Conservation (phyloP, 1,140 invertebrate genomes). For the Gonioctena quinquepunctata region DNA sequence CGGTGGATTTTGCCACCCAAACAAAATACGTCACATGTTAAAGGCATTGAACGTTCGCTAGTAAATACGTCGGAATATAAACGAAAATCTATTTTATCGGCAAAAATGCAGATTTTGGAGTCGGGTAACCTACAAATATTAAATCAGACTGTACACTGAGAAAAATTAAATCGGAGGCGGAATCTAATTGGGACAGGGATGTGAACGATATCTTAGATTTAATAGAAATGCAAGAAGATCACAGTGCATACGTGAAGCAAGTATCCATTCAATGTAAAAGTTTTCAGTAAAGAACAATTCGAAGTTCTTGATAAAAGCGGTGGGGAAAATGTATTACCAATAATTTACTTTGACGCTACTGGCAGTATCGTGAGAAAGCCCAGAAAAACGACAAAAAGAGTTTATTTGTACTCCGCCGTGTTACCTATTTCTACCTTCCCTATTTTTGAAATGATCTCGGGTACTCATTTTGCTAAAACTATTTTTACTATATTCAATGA, state of each 20-base stretch:
- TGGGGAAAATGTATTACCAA: too few relatives aligned
- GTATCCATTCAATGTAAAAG: conserved; percentile 13
- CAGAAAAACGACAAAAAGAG: not conserved
- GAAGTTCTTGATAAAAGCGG: not conserved
- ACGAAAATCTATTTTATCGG: not conserved
- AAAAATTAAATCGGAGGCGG: conserved; percentile 23
- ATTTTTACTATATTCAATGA: conserved; percentile 14
- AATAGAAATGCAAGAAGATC: conserved; percentile 17
- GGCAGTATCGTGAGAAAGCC: not conserved
- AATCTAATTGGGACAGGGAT: conserved; percentile 4
- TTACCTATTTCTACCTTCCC: not conserved
- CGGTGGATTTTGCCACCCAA: conserved; percentile 3
- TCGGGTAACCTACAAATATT: conserved; percentile 15
- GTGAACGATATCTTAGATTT: conserved; percentile 16
- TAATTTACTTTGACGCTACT: not conserved
- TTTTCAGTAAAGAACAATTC: conserved; percentile 15
- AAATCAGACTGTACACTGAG: conserved; percentile 12
- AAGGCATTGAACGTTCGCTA: conserved; percentile 8
- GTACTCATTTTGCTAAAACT: conserved; percentile 12
- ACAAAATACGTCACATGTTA: not conserved
- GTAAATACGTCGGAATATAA: conserved; percentile 9
- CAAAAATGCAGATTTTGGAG: not conserved
- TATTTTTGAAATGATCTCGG: conserved; percentile 12
- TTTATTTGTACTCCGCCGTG: not conserved
- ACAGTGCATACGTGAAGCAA: conserved; percentile 15